A percentile compares a stretch with the other conserved stretches of the same genome.
phyloP scores from a whole-genome alignment of 2,888 invertebrate species.

The Rhodophaea formosa region DNA sequence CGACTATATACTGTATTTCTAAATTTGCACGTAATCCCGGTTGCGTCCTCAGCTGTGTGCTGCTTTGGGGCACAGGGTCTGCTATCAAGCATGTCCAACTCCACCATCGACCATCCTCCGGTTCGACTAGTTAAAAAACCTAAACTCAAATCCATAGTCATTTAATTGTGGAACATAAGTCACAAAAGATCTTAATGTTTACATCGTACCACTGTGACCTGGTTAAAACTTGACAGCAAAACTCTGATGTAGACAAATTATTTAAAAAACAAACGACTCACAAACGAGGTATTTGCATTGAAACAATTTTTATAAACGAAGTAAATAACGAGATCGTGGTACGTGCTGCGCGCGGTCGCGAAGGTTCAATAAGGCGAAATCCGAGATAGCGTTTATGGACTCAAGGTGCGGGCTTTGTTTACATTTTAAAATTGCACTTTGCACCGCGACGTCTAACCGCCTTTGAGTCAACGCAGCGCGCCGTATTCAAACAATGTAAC shows the following conservation, averaged over 20 bases:
- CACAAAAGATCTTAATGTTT: no score
- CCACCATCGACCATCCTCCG: no score
- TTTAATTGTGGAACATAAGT: no score
- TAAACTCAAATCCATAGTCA: no score
- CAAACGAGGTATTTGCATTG: slow-evolving; percentile 16
- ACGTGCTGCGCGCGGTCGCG: slow-evolving; percentile 16
- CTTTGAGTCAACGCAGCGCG: slow-evolving; percentile 70
- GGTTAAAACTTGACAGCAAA: no score
- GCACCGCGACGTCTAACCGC: slow-evolving; percentile 67
- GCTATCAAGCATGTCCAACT: no score
- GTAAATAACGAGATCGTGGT: slow-evolving; percentile 54
- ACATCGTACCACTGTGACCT: no score
- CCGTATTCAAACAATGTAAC: slow-evolving; percentile 73
- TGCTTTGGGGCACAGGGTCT: no score
- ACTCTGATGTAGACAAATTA: not conserved
- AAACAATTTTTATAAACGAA: slow-evolving; percentile 46
- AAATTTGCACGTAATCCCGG: no score
- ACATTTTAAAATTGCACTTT: slow-evolving; percentile 80
- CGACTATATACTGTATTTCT: no score
- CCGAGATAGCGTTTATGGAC: slow-evolving; percentile 71
- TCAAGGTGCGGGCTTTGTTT: slow-evolving; percentile 75
- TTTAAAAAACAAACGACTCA: not conserved
- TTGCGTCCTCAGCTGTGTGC: no score
- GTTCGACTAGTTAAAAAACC: no score
- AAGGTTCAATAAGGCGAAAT: slow-evolving; percentile 70